Evolutionary conservation across 2,888 invertebrate genomes (phyloP), one percentile per base, ranked within the genome.

Genomic region (Gymnocheta viridis): DNA sequence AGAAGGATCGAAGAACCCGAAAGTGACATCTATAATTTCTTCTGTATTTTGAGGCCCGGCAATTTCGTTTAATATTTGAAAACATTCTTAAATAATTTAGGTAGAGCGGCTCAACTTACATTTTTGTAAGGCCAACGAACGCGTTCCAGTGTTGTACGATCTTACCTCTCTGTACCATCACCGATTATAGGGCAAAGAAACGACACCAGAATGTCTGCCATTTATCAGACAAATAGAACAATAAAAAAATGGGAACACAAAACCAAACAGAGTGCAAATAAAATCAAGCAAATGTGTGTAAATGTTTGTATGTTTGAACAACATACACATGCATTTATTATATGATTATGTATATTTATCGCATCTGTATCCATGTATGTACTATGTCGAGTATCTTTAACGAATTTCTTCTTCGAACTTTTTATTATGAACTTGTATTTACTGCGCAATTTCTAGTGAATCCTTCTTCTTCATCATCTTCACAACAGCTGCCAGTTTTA

Each of bases 191-290:
- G 47, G 81, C 62, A 76, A 2, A 29, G 14, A 22, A 64, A 77
- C 67, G 84, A 81, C 84, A 82, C 81, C 84, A 81, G 77, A 77
- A 80, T 81, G 84, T 84, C 81, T 81, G 56, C 84, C 84, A 84
- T 82, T 81, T 81, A 84, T 73, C 77, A 73, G 77, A 49, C 77
- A 84, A 73, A 67, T 54, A 58, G 47, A 73, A 62, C 7, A 69
- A 41, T 12, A 27, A 74, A 77, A 22, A 69, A 58, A 74, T 24
- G 10, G 44, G 29, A 38, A 82, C 19, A 49, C 62, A 79, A 35
- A 62, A 41, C 70, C 35, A 51, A 51, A 51, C 41, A 64, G 47
- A 58, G 32, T 62, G 62, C 49, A 72, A 77, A 77, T n/a, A 69
- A 56, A 51, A 38, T 32, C 35, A 69, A 29, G 27, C 38, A 44